phyloP scores from a whole-genome alignment of 2,888 invertebrate genomes.

The Mactromeris polynyma region DNA sequence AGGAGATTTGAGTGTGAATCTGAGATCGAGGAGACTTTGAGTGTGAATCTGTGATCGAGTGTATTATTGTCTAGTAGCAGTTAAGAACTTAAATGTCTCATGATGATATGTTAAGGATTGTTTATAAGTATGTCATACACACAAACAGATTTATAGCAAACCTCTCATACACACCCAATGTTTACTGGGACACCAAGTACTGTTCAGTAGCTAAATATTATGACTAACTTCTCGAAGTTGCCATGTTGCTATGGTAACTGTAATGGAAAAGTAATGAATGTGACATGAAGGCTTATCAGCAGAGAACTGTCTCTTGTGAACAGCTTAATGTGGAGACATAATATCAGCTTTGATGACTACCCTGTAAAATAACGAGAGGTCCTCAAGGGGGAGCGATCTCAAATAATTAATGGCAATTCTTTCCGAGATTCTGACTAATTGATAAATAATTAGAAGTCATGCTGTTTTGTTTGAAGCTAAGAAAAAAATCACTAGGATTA shows the following conservation, averaged over 20 bases:
- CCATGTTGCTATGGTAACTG: conserved; percentile 59
- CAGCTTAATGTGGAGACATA: conserved; percentile 22
- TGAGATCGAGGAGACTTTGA: no score
- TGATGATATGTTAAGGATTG: no score
- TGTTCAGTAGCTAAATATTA: conserved; percentile 1
- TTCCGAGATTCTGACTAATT: background rate
- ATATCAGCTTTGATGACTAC: conserved; percentile 2
- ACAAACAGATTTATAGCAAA: background rate
- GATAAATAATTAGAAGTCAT: background rate
- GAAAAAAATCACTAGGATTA: background rate
- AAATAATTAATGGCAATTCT: background rate
- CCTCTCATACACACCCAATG: background rate
- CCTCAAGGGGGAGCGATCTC: background rate
- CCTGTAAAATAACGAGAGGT: conserved; percentile 10
- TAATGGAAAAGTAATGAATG: conserved; percentile 40
- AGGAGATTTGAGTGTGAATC: no score
- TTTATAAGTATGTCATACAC: background rate
- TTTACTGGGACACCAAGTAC: background rate
- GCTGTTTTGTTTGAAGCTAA: background rate
- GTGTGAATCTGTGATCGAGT: no score
- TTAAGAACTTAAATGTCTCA: no score
- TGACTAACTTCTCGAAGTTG: conserved; percentile 30
- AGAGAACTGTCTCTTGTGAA: conserved; percentile 42
- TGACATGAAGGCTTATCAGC: conserved; percentile 64
- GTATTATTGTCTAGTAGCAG: no score